Conservation (phyloP, 2,888 invertebrate genomes). For the Ornithoptera alexandrae region DNA sequence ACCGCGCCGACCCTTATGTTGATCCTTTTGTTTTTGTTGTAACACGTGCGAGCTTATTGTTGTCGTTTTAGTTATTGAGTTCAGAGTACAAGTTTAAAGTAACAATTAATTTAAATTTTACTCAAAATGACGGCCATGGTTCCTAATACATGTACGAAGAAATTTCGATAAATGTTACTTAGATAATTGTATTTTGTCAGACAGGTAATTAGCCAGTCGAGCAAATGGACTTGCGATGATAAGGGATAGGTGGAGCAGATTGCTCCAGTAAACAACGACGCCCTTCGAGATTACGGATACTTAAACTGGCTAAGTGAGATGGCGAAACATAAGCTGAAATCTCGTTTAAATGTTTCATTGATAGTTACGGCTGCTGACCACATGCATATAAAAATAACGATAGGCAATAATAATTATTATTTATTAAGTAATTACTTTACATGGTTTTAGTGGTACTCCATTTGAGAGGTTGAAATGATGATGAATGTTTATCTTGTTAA, state of each 20-base stretch:
- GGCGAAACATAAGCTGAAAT: conserved; percentile 45
- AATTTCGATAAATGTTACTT: conserved; percentile 2
- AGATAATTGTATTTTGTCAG: conserved; percentile 46
- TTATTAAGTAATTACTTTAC: background rate
- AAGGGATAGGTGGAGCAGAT: conserved; percentile 33
- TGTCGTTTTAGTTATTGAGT: too few species aligned
- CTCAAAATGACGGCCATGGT: too few species aligned
- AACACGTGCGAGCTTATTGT: too few species aligned
- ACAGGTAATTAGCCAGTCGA: conserved; percentile 58
- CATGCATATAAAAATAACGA: conserved; percentile 15
- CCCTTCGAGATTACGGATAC: conserved; percentile 58
- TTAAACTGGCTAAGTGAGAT: conserved; percentile 55
- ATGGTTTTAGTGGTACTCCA: too few species aligned
- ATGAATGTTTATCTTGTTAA: background rate
- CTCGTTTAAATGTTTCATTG: conserved; percentile 25
- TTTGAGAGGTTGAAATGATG: too few species aligned
- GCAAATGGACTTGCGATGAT: conserved; percentile 34
- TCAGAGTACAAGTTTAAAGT: too few species aligned
- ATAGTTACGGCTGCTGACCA: conserved; percentile 18
- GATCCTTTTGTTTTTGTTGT: too few species aligned
- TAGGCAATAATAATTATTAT: background rate
- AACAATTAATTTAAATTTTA: too few species aligned
- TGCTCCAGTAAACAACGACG: conserved; percentile 61
- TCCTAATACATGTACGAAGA: too few species aligned
- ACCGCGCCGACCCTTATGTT: too few species aligned